Evolutionary conservation across 2,888 invertebrate species (phyloP).

Genomic region (Troglohyphantes excavatus): DNA sequence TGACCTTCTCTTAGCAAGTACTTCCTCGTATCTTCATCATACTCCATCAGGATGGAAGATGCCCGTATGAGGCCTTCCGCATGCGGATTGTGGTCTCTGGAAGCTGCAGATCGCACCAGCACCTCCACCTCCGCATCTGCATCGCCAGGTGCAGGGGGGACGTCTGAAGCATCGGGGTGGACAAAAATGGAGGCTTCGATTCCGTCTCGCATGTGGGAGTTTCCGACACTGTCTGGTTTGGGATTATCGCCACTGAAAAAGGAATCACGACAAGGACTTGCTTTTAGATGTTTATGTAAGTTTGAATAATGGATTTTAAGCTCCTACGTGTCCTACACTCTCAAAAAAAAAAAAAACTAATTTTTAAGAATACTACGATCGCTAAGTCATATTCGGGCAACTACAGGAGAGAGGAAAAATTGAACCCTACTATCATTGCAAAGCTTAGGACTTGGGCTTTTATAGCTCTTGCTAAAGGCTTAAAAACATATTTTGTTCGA

Average conservation of each 20-base stretch:
- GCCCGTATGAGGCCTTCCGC: slow-evolving; percentile 43
- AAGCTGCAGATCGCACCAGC: not conserved
- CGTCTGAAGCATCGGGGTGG: not conserved
- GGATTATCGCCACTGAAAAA: not conserved
- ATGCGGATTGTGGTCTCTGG: not conserved
- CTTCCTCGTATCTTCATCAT: slow-evolving; percentile 52
- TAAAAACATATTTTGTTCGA: too few relatives aligned
- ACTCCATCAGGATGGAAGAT: slow-evolving; percentile 62
- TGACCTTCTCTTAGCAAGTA: not conserved
- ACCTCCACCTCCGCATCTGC: slow-evolving; percentile 48
- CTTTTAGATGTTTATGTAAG: too few relatives aligned
- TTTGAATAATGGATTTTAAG: too few relatives aligned
- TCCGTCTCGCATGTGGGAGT: not conserved
- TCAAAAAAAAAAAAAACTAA: too few relatives aligned
- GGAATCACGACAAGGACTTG: too few relatives aligned
- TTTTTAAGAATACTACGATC: too few relatives aligned
- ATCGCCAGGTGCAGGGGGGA: not conserved
- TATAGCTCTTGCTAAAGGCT: too few relatives aligned
- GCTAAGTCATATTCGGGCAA: too few relatives aligned
- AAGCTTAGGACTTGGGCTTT: too few relatives aligned
- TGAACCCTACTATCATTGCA: too few relatives aligned
- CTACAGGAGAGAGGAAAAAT: too few relatives aligned
- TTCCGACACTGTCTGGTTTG: not conserved
- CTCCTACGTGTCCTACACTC: too few relatives aligned
- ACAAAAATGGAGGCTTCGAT: slow-evolving; percentile 44